These are phyloP conservation scores for Lysandra coridon DNA, from an alignment of 2,888 invertebrate genomes.

Conservation along the genomic window DNA sequence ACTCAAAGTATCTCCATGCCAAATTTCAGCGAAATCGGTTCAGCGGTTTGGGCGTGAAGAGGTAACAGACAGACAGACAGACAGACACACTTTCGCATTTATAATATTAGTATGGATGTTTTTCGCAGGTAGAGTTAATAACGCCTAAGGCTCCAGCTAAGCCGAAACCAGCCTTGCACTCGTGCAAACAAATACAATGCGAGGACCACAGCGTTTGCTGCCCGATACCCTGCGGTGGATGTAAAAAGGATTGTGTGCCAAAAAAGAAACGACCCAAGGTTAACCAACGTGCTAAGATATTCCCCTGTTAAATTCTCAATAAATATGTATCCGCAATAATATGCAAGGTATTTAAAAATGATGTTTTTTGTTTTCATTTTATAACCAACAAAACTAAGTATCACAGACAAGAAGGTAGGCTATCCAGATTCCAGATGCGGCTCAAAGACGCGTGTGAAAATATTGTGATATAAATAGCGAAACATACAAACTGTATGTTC, in stretches of 20 bases:
- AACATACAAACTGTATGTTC: too few species aligned
- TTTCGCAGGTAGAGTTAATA: slow-evolving; percentile 83
- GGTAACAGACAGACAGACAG: too few species aligned
- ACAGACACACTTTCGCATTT: too few species aligned
- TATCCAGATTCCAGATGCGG: too few species aligned
- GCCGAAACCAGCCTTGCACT: slow-evolving; percentile 79
- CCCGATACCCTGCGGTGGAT: slow-evolving; percentile 57
- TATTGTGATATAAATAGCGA: too few species aligned
- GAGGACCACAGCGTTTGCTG: slow-evolving; percentile 77
- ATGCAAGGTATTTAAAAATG: neutral
- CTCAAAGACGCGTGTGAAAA: too few species aligned
- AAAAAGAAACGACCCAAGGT: slow-evolving; percentile 43
- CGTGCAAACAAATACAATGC: slow-evolving; percentile 84
- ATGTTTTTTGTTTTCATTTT: neutral
- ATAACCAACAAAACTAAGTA: too few species aligned
- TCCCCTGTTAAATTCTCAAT: neutral
- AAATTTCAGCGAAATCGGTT: too few species aligned
- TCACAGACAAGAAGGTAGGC: too few species aligned
- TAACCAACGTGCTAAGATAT: slow-evolving; percentile 32
- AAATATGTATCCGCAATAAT: neutral
- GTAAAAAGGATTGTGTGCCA: slow-evolving; percentile 47
- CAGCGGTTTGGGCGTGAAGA: too few species aligned
- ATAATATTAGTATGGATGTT: neutral
- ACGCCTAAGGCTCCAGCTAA: slow-evolving; percentile 85
- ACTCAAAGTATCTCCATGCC: too few species aligned